A percentile compares a stretch with the other conserved stretches of the same genome.
phyloP scores from a whole-genome alignment of 2,888 invertebrate genomes.

The Iselma pallidipennis region DNA sequence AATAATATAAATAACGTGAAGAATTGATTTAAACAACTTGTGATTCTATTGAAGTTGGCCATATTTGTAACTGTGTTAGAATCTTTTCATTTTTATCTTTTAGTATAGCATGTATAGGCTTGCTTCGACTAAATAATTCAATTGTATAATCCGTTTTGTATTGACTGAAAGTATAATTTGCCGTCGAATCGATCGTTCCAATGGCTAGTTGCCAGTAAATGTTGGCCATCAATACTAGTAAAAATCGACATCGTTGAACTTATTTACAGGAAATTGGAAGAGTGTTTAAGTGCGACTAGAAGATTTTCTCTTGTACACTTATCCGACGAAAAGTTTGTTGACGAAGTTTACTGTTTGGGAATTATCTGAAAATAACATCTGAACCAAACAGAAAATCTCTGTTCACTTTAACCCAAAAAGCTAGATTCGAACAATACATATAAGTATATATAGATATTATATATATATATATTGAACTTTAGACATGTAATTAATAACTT shows the following conservation, averaged over 20 bases:
- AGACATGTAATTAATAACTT: slow-evolving; percentile 41
- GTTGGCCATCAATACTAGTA: slow-evolving; percentile 1
- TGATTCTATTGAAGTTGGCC: too few relatives aligned
- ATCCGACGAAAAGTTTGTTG: neutral
- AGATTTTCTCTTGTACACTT: neutral
- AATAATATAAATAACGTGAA: too few relatives aligned
- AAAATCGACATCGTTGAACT: slow-evolving; percentile 8
- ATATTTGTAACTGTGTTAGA: neutral
- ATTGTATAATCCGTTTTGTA: slow-evolving; percentile 6
- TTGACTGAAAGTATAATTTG: slow-evolving; percentile 4
- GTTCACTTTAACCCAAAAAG: neutral
- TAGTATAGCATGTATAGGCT: neutral
- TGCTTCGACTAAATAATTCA: neutral
- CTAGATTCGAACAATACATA: neutral
- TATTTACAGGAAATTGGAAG: slow-evolving; percentile 3
- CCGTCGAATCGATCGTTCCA: neutral
- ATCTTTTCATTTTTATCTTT: neutral
- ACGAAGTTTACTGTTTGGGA: slow-evolving; percentile 13
- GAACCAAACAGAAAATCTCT: neutral
- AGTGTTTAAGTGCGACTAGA: neutral
- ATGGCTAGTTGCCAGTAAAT: neutral
- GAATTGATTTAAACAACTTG: too few relatives aligned
- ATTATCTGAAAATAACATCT: slow-evolving; percentile 20
- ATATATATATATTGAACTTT: slow-evolving; percentile 35
- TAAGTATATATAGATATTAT: slow-evolving; percentile 5